Conservation (phyloP, 2,888 invertebrate species). For the Yponomeuta sedellus region DNA sequence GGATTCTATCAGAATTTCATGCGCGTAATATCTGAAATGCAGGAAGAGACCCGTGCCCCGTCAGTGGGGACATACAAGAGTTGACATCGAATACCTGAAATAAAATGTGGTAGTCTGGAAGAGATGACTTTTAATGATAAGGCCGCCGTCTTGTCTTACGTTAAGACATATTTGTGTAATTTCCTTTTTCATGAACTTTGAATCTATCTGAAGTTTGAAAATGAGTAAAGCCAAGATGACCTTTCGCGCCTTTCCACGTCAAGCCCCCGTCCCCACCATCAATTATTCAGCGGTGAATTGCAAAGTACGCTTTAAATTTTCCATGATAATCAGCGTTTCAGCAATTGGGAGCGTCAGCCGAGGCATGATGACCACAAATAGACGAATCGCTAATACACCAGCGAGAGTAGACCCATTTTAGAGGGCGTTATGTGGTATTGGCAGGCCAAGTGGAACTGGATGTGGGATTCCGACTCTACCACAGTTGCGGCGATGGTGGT, state of each 20-base stretch:
- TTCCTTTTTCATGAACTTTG: no score
- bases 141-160: no score
- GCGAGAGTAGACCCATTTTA: not conserved
- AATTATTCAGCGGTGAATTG: slow-evolving; percentile 1
- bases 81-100: no score
- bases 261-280: not conserved
- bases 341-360: slow-evolving; percentile 10
- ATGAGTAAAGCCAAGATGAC: not conserved
- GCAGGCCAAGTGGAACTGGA: not conserved
- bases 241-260: not conserved
- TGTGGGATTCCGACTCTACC: not conserved
- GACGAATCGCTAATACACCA: slow-evolving; percentile 10
- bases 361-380: slow-evolving; percentile 15
- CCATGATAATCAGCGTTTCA: slow-evolving; percentile 10
- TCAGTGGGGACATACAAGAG: no score
- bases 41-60: no score
- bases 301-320: slow-evolving; percentile 10
- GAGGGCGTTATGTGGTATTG: not conserved
- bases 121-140: no score
- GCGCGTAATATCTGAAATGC: no score
- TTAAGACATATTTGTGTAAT: no score
- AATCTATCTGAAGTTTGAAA: no score
- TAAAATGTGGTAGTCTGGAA: no score
- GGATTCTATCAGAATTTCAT: no score
- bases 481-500: slow-evolving; percentile 7